These are phyloP conservation scores for Leptopilina clavipes DNA, from an alignment of 1,140 invertebrate species.

Conservation along the genomic window DNA sequence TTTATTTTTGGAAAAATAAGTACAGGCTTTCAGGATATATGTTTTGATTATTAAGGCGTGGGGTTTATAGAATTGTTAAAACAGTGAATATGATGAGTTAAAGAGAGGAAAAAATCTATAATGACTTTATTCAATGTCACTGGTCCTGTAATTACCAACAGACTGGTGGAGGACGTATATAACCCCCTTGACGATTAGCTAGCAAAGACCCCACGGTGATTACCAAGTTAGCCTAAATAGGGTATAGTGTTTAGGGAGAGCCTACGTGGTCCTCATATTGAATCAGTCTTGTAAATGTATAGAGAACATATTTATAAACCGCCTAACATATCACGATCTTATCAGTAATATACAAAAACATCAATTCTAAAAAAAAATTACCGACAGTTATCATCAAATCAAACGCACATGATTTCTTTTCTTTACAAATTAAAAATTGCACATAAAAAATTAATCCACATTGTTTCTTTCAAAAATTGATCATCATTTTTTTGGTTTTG, in stretches of 20 bases:
- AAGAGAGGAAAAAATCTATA: constrained; percentile 61
- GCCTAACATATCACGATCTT: constrained; percentile 19
- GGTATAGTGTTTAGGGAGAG: constrained; percentile 70
- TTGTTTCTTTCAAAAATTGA: no score
- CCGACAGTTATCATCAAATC: neutral
- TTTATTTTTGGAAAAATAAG: no score
- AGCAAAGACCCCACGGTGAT: constrained; percentile 65
- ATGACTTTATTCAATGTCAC: constrained; percentile 73
- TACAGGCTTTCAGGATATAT: no score
- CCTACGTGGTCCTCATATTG: constrained; percentile 60
- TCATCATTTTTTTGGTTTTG: no score
- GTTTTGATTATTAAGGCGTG: neutral
- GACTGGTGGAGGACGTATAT: constrained; percentile 59
- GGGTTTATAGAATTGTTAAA: neutral
- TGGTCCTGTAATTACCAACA: constrained; percentile 72
- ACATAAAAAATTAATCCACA: no score
- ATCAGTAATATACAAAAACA: constrained; percentile 37
- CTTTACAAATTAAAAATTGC: no score
- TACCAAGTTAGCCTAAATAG: constrained; percentile 73
- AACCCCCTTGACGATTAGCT: constrained; percentile 69
- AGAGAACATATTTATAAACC: constrained; percentile 36
- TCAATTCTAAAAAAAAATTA: neutral
- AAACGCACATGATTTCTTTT: no score
- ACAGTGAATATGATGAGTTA: neutral
- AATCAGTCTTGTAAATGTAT: constrained; percentile 49